phyloP scores from a whole-genome alignment of 2,113 vertebrate species.

The Chauna torquata region DNA sequence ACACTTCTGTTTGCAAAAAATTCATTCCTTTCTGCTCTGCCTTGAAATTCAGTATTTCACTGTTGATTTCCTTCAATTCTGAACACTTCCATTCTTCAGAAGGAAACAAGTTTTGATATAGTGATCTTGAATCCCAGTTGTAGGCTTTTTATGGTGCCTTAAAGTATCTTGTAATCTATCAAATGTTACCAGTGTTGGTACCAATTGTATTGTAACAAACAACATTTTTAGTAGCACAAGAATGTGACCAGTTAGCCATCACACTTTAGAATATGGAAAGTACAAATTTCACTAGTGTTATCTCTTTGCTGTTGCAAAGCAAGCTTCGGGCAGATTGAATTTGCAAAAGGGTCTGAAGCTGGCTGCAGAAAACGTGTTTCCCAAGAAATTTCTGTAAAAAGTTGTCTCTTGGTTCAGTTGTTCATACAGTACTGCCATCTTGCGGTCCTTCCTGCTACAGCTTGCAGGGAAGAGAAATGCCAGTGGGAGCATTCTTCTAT shows the following conservation, averaged over 20 bases:
- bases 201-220: neutral
- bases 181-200: neutral
- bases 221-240: neutral
- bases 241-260: neutral
- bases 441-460: neutral
- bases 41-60: neutral
- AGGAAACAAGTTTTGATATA: neutral
- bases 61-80: neutral
- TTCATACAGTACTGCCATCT: conserved; percentile 72
- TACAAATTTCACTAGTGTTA: neutral
- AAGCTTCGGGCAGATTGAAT: neutral
- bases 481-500: neutral
- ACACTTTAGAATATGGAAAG: neutral
- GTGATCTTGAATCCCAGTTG: neutral
- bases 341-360: neutral
- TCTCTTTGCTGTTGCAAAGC: neutral
- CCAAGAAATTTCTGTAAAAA: neutral
- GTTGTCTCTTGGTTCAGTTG: neutral
- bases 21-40: neutral
- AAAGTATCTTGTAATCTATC: neutral
- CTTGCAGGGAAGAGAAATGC: neutral
- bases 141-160: neutral
- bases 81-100: neutral
- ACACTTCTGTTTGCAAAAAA: neutral
- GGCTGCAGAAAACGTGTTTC: neutral